Conservation (phyloP, 2,113 vertebrate species). For the Bubo scandiacus region DNA sequence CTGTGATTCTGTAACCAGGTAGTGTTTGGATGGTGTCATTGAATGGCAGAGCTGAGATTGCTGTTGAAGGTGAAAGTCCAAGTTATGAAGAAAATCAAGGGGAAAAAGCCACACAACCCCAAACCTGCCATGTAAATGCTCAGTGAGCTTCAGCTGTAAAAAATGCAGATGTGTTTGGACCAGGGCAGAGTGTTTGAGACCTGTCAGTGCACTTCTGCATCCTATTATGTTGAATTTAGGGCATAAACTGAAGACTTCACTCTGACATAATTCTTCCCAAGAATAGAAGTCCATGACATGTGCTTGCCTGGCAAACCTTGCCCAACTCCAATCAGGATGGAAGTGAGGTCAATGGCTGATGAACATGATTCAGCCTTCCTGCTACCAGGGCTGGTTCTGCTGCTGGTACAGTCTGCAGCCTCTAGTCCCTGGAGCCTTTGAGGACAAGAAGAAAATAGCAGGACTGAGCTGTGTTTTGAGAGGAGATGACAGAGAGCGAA, state of each 20-base stretch:
- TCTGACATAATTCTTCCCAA: not conserved
- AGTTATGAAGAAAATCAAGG: not conserved
- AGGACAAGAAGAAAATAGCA: not conserved
- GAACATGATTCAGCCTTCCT: not conserved
- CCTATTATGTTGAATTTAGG: not conserved
- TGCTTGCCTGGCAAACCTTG: not conserved
- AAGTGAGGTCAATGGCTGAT: conserved; percentile 23
- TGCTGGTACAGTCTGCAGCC: not conserved
- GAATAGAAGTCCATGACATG: not conserved
- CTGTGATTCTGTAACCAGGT: not conserved
- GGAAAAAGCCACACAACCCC: not conserved
- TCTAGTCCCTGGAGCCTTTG: not conserved
- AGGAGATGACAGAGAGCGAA: not conserved
- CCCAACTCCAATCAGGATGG: not conserved
- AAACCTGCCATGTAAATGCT: not conserved
- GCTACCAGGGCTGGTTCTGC: not conserved
- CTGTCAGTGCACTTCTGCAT: not conserved
- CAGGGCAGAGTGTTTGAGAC: not conserved
- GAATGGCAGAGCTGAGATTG: not conserved
- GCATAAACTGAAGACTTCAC: not conserved
- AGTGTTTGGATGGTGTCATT: not conserved
- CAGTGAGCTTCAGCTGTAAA: not conserved
- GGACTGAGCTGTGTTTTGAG: not conserved
- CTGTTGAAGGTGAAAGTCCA: not conserved
- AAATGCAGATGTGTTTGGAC: not conserved